Evolutionary conservation across 2,888 invertebrate genomes (phyloP), one percentile per base, ranked within the genome.

Genomic region (Zaprionus bogoriensis): DNA sequence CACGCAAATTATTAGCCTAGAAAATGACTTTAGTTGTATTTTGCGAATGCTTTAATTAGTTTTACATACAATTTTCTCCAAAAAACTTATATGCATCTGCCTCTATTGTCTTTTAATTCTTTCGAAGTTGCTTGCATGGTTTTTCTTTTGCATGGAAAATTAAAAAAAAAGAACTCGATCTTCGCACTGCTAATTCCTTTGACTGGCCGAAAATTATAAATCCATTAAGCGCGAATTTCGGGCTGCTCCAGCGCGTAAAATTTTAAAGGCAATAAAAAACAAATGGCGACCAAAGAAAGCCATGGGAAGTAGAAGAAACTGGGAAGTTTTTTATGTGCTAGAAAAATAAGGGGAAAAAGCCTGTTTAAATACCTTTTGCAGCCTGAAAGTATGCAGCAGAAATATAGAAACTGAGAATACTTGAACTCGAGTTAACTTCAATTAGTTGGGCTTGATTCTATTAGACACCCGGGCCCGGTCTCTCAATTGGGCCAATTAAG

Each of bases 221-320:
- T 62, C 60, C 60, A 77, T 72, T 64, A 62, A 53, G 45, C 36
- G 2, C 9, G 54, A 62, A 28, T 60, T 47, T 41, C 20, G 53
- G 57, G 36, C 42, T 19, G 47, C 14, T 36, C 48, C 63, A 61
- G 53, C 32, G 42, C 60, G 65, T 76, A 62, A 67, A 67, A 70
- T 66, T 63, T 65, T 52, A 67, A 55, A 65, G 66, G 52, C 68
- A 52, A 67, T 77, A 67, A 72, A 72, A 77, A 66, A 27, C 62
- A 65, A 74, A 64, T 55, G 74, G 47, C 46, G 46, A 30, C 32
- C n/a, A n/a, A 5, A 41, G 45, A 27, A 53, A 50, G 25, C 42
- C 32, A 36, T 6, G 5, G 7, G 20, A 25, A 51, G 44, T 7
- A 38, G 36, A 12, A 5, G 6, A 44, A 20, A 12, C 6, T 10